Conservation (phyloP, 92 coral and sea anemone genomes). For the Zoanthus sansibaricus region DNA sequence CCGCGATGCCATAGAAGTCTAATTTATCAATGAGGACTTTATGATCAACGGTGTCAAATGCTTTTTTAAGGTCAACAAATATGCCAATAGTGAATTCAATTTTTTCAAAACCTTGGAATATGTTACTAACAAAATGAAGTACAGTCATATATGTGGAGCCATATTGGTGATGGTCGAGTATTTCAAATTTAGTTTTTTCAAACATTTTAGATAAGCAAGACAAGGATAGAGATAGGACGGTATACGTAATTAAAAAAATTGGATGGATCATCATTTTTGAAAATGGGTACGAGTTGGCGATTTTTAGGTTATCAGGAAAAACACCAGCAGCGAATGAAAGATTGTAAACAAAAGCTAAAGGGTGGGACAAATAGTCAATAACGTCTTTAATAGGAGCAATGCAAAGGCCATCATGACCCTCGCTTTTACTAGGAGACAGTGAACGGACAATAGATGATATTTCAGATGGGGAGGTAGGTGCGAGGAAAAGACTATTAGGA, state of each 20-base stretch:
- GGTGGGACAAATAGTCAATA: conserved; percentile 34
- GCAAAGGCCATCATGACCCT: conserved; percentile 47
- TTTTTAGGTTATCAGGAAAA: conserved; percentile 49
- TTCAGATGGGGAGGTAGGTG: conserved; percentile 32
- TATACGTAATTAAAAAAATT: conserved; percentile 26
- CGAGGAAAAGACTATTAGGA: conserved; percentile 18
- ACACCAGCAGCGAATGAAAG: conserved; percentile 26
- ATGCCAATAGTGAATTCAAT: no score
- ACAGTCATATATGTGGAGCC: no score
- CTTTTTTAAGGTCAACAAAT: no score
- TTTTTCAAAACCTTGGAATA: conserved; percentile 8
- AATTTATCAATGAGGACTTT: no score
- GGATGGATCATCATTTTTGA: conserved; percentile 43
- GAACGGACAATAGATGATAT: conserved; percentile 10
- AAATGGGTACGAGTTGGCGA: conserved; percentile 39
- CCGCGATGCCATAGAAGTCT: no score
- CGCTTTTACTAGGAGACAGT: conserved; percentile 14
- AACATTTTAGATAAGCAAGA: conserved; percentile 46
- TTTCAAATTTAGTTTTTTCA: not conserved
- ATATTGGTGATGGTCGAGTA: no score
- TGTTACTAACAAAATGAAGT: no score
- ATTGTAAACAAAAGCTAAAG: conserved; percentile 31
- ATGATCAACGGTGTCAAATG: no score
- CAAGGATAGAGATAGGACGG: conserved; percentile 48
- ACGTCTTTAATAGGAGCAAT: conserved; percentile 39